Conservation (phyloP, 2,113 vertebrate genomes). For the Brachypteracias leptosomus region DNA sequence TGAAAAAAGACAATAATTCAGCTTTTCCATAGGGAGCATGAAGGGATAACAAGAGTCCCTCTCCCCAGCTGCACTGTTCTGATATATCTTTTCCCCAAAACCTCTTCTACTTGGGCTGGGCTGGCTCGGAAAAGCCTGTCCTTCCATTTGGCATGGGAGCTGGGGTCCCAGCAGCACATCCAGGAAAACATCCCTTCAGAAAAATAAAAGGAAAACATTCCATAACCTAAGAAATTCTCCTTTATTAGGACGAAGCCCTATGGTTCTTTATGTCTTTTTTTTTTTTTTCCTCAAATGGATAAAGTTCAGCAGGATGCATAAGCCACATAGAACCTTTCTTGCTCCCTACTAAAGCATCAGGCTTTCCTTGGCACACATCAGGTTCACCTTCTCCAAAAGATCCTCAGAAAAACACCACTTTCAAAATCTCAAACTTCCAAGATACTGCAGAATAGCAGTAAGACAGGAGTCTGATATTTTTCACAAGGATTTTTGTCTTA, state of each 20-base stretch:
- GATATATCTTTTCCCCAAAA: neutral
- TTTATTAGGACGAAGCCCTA: neutral
- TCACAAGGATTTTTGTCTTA: neutral
- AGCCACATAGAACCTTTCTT: neutral
- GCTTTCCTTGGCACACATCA: neutral
- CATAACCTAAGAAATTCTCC: neutral
- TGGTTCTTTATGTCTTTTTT: neutral
- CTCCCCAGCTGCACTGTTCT: neutral
- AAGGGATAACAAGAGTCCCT: neutral
- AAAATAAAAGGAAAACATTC: neutral
- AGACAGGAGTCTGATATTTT: neutral
- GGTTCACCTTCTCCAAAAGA: neutral
- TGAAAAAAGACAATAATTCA: neutral
- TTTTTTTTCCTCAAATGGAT: neutral
- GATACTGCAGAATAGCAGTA: neutral
- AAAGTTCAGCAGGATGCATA: neutral
- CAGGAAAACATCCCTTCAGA: neutral
- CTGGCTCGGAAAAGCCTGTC: neutral
- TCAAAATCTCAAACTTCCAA: neutral
- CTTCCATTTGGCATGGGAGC: neutral
- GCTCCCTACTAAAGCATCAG: neutral
- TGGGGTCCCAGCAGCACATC: neutral
- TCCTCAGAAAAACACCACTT: neutral
- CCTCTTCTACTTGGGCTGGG: neutral
- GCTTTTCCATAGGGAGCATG: neutral